Evolutionary conservation across 37 sponge, comb jelly and placozoan species (phyloP), one percentile per base, ranked within the genome.

Genomic region (Amphimedon queenslandica): DNA sequence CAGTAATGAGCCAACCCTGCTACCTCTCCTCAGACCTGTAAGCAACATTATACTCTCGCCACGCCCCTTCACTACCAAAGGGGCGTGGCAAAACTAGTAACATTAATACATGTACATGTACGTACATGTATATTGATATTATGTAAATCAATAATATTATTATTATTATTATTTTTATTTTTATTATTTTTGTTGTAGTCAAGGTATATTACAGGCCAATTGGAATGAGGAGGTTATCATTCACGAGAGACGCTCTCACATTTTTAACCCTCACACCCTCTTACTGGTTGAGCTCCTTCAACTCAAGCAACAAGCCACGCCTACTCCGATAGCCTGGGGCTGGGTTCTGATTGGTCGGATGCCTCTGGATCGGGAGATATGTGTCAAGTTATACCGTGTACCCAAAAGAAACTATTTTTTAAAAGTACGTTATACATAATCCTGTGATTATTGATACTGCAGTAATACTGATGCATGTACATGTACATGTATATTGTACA

Each of bases 1-100:
- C 96, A 2, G 56, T 85, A 25, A 38, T 85, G 37, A 90, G 90
- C 16, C 85, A 84, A 31, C 93, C 95, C 1, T 63, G 39, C 37
- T 23, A 40, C 32, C 37, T 43, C 20, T 6, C 20, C 64, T 30
- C 28, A n/a, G 64, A 28, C n/a, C n/a, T n/a, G n/a, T n/a, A n/a
- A n/a, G n/a, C n/a, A n/a, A n/a, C n/a, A n/a, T n/a, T n/a, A n/a
- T n/a, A n/a, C n/a, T n/a, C n/a, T n/a, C n/a, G n/a, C n/a, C n/a
- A n/a, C n/a, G n/a, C n/a, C n/a, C n/a, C n/a, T n/a, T n/a, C n/a
- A n/a, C n/a, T n/a, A n/a, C n/a, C n/a, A n/a, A n/a, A n/a, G n/a
- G n/a, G n/a, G n/a, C n/a, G n/a, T n/a, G n/a, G n/a, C n/a, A n/a
- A n/a, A n/a, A n/a, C n/a, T n/a, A n/a, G n/a, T n/a, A n/a, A n/a